These are phyloP conservation scores for Mythimna albipuncta DNA, from an alignment of 2,888 invertebrate species.

Conservation along the genomic window DNA sequence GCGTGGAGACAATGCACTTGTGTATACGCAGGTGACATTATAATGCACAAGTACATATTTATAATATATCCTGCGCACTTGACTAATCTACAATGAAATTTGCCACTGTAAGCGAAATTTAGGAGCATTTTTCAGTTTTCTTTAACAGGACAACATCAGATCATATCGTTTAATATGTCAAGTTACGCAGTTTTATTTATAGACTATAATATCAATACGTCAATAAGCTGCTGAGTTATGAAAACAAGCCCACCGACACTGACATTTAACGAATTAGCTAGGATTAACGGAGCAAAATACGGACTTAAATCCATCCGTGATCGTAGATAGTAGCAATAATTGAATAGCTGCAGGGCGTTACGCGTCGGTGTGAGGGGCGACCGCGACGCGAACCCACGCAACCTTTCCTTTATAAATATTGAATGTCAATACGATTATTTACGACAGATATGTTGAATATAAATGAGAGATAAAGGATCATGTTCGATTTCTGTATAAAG, in stretches of 20 bases:
- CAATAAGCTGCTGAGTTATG: constrained; percentile 10
- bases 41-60: no score
- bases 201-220: neutral
- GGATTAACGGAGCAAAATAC: constrained; percentile 45
- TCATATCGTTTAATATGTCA: no score
- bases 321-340: constrained; percentile 56
- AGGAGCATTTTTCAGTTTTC: constrained; percentile 16
- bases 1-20: no score
- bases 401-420: constrained; percentile 89
- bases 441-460: constrained; percentile 88
- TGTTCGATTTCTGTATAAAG: constrained; percentile 83
- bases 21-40: no score
- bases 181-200: neutral
- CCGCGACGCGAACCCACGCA: constrained; percentile 80
- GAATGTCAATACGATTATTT: constrained; percentile 88
- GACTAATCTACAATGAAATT: no score
- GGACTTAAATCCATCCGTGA: constrained; percentile 42
- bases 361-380: constrained; percentile 70
- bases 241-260: constrained; percentile 28
- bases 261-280: constrained; percentile 50
- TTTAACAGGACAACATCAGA: constrained; percentile 14
- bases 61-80: no score
- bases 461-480: constrained; percentile 88
- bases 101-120: no score
- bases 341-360: constrained; percentile 60